These are phyloP conservation scores for Catocala nupta DNA, from an alignment of 2,888 invertebrate species.

Conservation along the genomic window DNA sequence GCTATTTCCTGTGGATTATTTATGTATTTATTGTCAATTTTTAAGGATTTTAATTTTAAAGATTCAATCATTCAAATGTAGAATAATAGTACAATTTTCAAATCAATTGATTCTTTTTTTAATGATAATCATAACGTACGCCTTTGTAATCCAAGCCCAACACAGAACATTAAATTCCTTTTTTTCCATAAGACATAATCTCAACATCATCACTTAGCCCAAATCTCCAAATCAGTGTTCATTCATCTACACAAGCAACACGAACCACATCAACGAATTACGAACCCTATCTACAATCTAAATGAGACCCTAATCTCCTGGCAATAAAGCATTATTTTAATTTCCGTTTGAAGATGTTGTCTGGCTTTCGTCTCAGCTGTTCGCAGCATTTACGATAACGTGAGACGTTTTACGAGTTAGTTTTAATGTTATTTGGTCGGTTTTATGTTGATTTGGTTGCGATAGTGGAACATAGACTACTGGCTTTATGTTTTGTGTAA, in stretches of 20 bases:
- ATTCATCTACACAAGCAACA: conserved; percentile 18
- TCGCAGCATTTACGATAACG: conserved; percentile 19
- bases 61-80: too few species aligned
- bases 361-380: conserved; percentile 23
- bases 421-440: conserved; percentile 30
- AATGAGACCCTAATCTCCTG: conserved; percentile 43
- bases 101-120: too few species aligned
- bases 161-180: too few species aligned
- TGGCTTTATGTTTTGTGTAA: neutral
- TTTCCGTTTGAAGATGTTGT: conserved; percentile 34
- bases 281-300: conserved; percentile 33
- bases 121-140: too few species aligned
- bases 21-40: too few species aligned
- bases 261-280: conserved; percentile 31
- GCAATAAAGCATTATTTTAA: conserved; percentile 44
- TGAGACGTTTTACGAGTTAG: conserved; percentile 36
- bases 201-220: conserved; percentile 1
- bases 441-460: conserved; percentile 19
- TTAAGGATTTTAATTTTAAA: too few species aligned
- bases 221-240: conserved; percentile 2
- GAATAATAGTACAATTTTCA: too few species aligned
- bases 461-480: conserved; percentile 4
- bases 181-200: too few species aligned
- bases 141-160: too few species aligned
- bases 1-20: too few species aligned